A percentile compares a stretch with the other conserved stretches of the same genome.
phyloP scores from a whole-genome alignment of 2,888 invertebrate genomes.

The Pomacea canaliculata region DNA sequence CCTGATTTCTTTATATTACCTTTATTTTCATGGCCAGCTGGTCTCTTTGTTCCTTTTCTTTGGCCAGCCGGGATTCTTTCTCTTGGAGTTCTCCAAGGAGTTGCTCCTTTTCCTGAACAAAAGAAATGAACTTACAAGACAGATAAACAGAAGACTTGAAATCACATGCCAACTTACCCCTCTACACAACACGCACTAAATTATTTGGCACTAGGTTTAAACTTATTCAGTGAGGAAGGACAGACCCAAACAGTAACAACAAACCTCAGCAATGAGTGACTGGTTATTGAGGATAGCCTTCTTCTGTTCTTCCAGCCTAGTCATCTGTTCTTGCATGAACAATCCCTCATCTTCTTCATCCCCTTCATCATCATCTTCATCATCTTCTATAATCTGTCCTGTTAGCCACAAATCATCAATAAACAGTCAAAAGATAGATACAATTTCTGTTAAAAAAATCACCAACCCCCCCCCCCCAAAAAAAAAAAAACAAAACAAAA shows the following conservation, averaged over 20 bases:
- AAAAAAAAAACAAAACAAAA: no score
- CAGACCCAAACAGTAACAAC: not conserved
- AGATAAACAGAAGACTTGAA: no score
- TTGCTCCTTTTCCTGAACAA: constrained; percentile 72
- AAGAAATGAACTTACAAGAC: not conserved
- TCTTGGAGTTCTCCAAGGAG: constrained; percentile 75
- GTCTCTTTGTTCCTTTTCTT: constrained; percentile 72
- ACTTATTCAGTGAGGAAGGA: no score
- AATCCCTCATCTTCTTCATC: constrained; percentile 70
- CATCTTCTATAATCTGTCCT: constrained; percentile 55
- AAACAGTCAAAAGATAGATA: not conserved
- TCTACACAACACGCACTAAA: no score
- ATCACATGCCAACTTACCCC: no score
- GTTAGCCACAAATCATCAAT: not conserved
- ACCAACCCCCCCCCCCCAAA: no score
- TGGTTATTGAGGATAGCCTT: constrained; percentile 69
- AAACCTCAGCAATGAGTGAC: constrained; percentile 65
- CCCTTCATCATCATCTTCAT: constrained; percentile 70
- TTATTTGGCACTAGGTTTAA: no score
- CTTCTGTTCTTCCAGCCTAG: constrained; percentile 70
- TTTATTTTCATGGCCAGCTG: constrained; percentile 83
- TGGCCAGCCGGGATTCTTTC: constrained; percentile 76
- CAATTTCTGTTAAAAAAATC: no score
- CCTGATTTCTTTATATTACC: constrained; percentile 36
- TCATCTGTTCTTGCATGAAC: constrained; percentile 68